These are phyloP conservation scores for Aix galericulata DNA, from an alignment of 2,113 vertebrate species.

Conservation along the genomic window DNA sequence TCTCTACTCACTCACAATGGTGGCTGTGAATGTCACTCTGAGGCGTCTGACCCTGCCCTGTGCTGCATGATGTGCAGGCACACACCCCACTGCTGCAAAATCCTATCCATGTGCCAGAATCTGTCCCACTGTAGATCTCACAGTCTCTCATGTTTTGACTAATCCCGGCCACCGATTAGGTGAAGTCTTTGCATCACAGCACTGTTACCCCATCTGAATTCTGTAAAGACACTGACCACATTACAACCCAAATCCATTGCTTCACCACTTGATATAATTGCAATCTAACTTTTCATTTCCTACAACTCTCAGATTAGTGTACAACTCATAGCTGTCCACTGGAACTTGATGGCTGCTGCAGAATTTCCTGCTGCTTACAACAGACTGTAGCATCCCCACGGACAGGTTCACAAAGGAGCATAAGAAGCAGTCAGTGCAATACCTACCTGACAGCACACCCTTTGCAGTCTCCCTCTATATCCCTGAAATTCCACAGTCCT, in stretches of 20 bases:
- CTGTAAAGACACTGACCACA: not conserved
- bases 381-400: accelerated
- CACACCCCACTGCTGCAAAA: not conserved
- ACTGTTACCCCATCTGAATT: not conserved
- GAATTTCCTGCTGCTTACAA: not conserved
- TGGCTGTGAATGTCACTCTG: not conserved
- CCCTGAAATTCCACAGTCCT: constrained; percentile 97
- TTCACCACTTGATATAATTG: not conserved
- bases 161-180: not conserved
- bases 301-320: not conserved
- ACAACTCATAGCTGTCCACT: not conserved
- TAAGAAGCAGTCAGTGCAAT: not conserved
- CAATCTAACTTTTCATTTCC: not conserved
- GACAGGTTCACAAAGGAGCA: not conserved
- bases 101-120: not conserved
- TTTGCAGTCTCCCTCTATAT: constrained; percentile 93
- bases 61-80: accelerated
- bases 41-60: not conserved
- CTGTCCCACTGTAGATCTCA: not conserved
- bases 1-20: not conserved
- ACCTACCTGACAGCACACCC: constrained; percentile 92
- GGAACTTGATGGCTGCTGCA: not conserved
- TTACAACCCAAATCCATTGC: not conserved
- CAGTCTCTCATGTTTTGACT: not conserved
- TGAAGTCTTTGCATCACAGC: not conserved